These are phyloP conservation scores for Ctenopoma multispine DNA, from an alignment of 2,797 vertebrate genomes.

Conservation along the genomic window DNA sequence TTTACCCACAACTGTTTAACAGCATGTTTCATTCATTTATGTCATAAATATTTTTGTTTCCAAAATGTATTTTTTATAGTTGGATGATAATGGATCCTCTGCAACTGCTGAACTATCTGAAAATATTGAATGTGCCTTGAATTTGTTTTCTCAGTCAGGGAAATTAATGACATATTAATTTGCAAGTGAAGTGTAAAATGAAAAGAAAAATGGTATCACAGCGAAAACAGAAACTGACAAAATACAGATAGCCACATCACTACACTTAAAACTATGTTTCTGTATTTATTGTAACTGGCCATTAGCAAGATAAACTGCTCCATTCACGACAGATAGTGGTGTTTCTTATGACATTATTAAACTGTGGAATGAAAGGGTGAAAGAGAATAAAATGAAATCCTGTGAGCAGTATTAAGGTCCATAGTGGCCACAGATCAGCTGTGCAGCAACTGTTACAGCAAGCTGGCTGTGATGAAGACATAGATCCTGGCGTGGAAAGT, in stretches of 20 bases:
- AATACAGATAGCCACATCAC: constrained; percentile 6
- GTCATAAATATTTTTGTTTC: constrained; percentile 6
- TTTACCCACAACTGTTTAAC: constrained; percentile 22
- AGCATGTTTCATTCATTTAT: background rate
- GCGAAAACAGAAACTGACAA: constrained; percentile 2
- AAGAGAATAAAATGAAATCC: constrained; percentile 7
- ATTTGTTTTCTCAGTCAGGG: background rate
- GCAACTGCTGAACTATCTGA: background rate
- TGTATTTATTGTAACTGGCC: constrained; percentile 23
- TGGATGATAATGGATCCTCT: background rate
- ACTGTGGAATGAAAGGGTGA: constrained; percentile 28
- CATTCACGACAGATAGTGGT: constrained; percentile 27
- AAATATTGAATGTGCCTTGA: background rate
- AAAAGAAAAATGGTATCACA: background rate
- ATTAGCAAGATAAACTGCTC: constrained; percentile 24
- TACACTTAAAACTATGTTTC: constrained; percentile 6
- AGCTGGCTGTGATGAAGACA: constrained; percentile 92
- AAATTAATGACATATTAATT: background rate
- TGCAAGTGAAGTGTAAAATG: constrained; percentile 6
- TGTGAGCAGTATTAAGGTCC: constrained; percentile 42
- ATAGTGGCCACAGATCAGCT: constrained; percentile 28
- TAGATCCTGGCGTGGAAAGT: constrained; percentile 90
- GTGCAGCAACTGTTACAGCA: constrained; percentile 83
- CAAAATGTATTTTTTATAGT: constrained; percentile 3
- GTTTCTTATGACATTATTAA: constrained; percentile 42